phyloP scores from a whole-genome alignment of 2,113 vertebrate species.

The Mellivora capensis region DNA sequence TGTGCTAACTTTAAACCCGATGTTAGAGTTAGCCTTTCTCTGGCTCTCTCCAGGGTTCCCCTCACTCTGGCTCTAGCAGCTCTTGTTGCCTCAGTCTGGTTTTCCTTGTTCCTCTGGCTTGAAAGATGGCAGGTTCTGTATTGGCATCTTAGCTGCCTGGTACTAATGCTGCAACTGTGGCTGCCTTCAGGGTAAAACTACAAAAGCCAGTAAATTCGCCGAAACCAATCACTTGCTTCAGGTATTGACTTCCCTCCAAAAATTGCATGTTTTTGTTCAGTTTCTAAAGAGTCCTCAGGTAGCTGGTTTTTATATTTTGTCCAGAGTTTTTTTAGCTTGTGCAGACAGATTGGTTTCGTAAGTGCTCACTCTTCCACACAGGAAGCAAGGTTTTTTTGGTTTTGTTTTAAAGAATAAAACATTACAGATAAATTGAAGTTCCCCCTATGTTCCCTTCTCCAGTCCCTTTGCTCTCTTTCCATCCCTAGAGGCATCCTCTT shows the following conservation, averaged over 20 bases:
- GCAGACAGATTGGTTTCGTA: not conserved
- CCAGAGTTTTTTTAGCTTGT: not conserved
- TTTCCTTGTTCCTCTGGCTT: not conserved
- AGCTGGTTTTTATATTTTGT: conserved; percentile 3
- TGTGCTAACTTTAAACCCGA: not conserved
- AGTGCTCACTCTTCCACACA: not conserved
- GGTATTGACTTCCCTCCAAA: not conserved
- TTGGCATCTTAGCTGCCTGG: not conserved
- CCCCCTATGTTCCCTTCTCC: not conserved
- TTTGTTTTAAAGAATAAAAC: conserved; percentile 31
- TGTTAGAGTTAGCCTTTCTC: not conserved
- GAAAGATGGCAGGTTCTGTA: not conserved
- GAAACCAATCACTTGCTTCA: not conserved
- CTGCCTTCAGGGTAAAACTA: not conserved
- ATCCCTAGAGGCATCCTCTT: not conserved
- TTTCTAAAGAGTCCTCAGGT: not conserved
- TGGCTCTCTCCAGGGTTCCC: not conserved
- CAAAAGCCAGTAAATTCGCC: not conserved
- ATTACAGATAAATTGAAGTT: not conserved
- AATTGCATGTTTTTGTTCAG: not conserved
- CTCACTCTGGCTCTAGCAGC: not conserved
- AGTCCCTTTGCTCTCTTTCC: not conserved
- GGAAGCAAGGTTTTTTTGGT: not conserved
- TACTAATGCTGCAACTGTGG: not conserved
- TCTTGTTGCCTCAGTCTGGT: not conserved